Evolutionary conservation across 2,113 vertebrate species (phyloP).

Genomic region (Ondatra zibethicus): DNA sequence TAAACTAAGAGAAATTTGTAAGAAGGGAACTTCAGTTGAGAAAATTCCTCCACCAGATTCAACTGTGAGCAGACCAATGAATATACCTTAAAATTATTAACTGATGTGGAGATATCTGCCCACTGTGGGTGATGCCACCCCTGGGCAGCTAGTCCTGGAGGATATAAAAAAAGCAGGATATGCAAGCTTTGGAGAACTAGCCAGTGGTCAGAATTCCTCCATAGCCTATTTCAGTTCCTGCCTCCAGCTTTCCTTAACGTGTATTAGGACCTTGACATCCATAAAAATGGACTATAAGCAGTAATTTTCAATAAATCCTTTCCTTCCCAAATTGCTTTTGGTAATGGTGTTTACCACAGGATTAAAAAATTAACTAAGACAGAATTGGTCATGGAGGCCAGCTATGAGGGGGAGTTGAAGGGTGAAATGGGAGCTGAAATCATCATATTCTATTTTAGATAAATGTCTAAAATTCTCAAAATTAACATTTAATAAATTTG

Average conservation of each 20-base stretch:
- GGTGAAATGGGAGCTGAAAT: not conserved
- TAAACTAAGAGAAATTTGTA: not conserved
- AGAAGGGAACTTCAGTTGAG: not conserved
- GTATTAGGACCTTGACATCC: too few relatives aligned
- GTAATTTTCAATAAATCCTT: not conserved
- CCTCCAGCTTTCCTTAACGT: not conserved
- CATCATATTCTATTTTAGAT: not conserved
- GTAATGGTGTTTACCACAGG: not conserved
- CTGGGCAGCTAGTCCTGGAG: not conserved
- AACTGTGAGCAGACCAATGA: not conserved
- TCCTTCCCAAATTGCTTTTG: not conserved
- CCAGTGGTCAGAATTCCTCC: not conserved
- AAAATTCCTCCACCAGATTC: not conserved
- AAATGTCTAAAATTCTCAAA: not conserved
- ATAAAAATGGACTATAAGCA: not conserved
- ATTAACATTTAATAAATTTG: not conserved
- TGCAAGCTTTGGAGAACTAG: not conserved
- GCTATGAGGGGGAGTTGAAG: not conserved
- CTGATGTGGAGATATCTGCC: not conserved
- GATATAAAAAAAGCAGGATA: not conserved
- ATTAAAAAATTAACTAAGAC: not conserved
- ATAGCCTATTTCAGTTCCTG: not conserved
- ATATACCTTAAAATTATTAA: not conserved
- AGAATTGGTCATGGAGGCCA: not conserved
- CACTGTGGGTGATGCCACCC: accelerated